These are phyloP conservation scores for Sphaeridia pumilis DNA, from an alignment of 2,888 invertebrate genomes.

Conservation along the genomic window DNA sequence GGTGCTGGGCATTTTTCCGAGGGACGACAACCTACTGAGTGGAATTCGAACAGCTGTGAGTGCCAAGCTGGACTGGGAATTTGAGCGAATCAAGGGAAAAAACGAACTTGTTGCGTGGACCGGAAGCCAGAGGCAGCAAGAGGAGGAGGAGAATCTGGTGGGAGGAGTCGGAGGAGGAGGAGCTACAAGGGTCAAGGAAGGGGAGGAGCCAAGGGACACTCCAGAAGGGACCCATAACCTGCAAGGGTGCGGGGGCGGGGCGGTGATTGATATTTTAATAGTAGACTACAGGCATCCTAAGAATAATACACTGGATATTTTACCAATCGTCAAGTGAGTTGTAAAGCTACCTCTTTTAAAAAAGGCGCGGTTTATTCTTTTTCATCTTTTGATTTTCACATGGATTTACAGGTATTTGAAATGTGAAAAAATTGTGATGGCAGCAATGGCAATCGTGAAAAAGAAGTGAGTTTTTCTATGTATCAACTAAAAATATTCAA, in stretches of 20 bases:
- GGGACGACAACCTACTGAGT: constrained; percentile 28
- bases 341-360: too few species aligned
- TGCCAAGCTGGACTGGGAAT: constrained; percentile 29
- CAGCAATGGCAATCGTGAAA: constrained; percentile 72
- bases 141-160: not conserved
- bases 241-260: too few species aligned
- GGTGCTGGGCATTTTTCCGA: constrained; percentile 25
- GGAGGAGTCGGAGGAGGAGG: not conserved
- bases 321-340: constrained; percentile 32
- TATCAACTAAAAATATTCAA: too few species aligned
- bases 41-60: constrained; percentile 25
- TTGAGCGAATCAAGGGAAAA: constrained; percentile 22
- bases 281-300: constrained; percentile 35
- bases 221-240: too few species aligned
- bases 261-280: constrained; percentile 33
- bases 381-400: too few species aligned
- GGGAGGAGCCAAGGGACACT: not conserved
- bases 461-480: constrained; percentile 81
- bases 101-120: constrained; percentile 1
- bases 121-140: not conserved
- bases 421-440: constrained; percentile 62
- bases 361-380: too few species aligned
- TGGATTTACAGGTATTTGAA: constrained; percentile 53
- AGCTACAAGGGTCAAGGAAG: not conserved
- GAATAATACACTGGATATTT: constrained; percentile 26